phyloP scores from a whole-genome alignment of 2,113 vertebrate genomes.

The Chroicocephalus ridibundus region DNA sequence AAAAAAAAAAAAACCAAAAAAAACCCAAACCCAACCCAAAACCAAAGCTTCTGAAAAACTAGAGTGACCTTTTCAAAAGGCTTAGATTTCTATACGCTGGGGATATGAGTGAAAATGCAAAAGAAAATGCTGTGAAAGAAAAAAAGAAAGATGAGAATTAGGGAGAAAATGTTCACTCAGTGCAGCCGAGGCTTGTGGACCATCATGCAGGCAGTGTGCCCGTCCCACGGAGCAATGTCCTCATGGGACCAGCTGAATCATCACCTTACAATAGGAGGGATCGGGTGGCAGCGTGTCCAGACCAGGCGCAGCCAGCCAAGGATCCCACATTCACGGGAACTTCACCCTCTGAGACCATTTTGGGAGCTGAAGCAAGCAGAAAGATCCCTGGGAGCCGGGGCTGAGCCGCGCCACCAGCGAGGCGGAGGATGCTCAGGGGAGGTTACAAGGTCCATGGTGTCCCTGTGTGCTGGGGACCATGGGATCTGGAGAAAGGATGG shows the following conservation, averaged over 20 bases:
- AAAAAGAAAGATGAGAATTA: background rate
- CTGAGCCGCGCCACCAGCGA: rapidly evolving
- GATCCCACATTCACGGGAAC: background rate
- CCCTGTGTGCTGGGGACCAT: rapidly evolving
- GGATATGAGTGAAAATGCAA: background rate
- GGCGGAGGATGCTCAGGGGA: background rate
- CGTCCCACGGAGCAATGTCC: rapidly evolving
- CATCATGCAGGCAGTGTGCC: background rate
- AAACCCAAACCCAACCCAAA: background rate
- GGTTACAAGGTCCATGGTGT: background rate
- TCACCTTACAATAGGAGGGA: background rate
- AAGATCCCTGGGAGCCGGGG: background rate
- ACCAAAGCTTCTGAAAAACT: background rate
- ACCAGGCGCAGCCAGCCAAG: background rate
- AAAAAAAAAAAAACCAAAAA: background rate
- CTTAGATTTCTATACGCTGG: background rate
- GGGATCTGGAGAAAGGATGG: background rate
- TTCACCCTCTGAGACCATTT: rapidly evolving
- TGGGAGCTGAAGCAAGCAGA: background rate
- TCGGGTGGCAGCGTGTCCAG: background rate
- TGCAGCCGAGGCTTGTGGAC: background rate
- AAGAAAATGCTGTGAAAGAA: background rate
- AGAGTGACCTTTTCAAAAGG: background rate
- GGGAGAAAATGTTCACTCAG: background rate
- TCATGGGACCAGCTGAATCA: background rate